Evolutionary conservation across 1,140 invertebrate species (phyloP), one percentile per base, ranked within the genome.

Genomic region (Onthophagus taurus): DNA sequence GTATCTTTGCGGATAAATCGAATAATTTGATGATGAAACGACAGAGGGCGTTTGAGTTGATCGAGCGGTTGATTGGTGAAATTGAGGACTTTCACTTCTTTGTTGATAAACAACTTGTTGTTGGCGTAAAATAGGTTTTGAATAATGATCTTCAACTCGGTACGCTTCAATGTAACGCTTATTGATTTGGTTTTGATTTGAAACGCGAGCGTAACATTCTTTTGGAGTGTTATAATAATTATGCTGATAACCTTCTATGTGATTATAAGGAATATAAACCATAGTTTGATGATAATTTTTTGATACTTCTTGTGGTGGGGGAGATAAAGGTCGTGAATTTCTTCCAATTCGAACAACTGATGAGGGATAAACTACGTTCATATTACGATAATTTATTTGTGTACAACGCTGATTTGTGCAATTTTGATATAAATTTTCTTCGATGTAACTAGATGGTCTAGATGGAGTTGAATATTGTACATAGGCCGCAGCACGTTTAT

Each of bases 251-350:
- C 45, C 54, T 48, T 65, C 61, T 20, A 65, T 57, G 7, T 71
- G 72, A 50, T 76, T 81, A 57, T 83, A 85, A 1, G 82, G 82
- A 20, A 85, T 80, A 36, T 84, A 74, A n/a, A 80, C 77, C 70
- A 85, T 79, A 0, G 81, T 81, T 49, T 80, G 76, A 44, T 80
- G 77, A 52, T 78, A 75, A 47, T 67, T 75, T 18, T 75, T 66
- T 11, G 60, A 58, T 24, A 64, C 47, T 44, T 65, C 63, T 34
- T 77, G 69, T 4, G 78, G 77, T 0, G 78, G 77, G 6, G 78
- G 78, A 0, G 77, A 79, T 61, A 78, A 74, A 0, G 77, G 76
- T 14, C 77, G 58, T 11, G 75, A 65, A 58, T 50, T 69, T 55
- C 55, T 68, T 8, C 49, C 51, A n/a, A 53, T 52, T 11, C 51